Evolutionary conservation across 2,888 invertebrate genomes (phyloP), one percentile per base, ranked within the genome.

Genomic region (Seira ritae): DNA sequence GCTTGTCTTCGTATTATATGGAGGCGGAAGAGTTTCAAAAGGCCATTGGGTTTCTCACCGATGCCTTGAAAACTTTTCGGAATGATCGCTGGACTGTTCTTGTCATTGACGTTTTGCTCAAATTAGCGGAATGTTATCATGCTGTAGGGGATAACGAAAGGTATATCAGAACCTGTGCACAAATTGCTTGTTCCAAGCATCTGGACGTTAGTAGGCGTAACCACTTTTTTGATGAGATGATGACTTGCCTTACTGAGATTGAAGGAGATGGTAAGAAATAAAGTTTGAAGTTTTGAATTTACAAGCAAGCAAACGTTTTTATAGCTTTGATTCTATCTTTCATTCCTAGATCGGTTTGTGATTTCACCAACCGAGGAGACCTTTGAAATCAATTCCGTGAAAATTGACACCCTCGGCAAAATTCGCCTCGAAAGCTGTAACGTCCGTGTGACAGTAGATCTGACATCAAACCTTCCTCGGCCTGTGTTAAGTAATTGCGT

Each of bases 1-100:
- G 98, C 89, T 91, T 98, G 70, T 97, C 98, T 0, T 94, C 95
- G 24, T 98, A 98, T 90, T 98, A 98, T 91, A 94, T 96, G 88
- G 95, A 95, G 86, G 92, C 96, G 8, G 95, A 95, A 0, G 95
- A 97, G 90, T 95, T 96, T 0, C 94, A 96, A 87, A 97, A 97
- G 91, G 96, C 98, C 0, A 95, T 96, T 2, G 95, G 95, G 0
- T 98, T 98, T 91, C 93, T 98, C 0, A 93, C 94, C 72, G 98
- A 98, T 90, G 94, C 97, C 0, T 91, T 98, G 24, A 94, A 96
- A 74, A 96, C 96, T 2, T 96, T 96, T 89, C 94, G 95, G 89
- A 94, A 95, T 77, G 98, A 98, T 90, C 95, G 95, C 20, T 98
- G 98, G 98, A 92, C 92, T 79, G 93, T 94, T 76, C 92, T 98